Evolutionary conservation across 2,888 invertebrate species (phyloP), one percentile per base, ranked within the genome.

Genomic region (Heteromyza rotundicornis): DNA sequence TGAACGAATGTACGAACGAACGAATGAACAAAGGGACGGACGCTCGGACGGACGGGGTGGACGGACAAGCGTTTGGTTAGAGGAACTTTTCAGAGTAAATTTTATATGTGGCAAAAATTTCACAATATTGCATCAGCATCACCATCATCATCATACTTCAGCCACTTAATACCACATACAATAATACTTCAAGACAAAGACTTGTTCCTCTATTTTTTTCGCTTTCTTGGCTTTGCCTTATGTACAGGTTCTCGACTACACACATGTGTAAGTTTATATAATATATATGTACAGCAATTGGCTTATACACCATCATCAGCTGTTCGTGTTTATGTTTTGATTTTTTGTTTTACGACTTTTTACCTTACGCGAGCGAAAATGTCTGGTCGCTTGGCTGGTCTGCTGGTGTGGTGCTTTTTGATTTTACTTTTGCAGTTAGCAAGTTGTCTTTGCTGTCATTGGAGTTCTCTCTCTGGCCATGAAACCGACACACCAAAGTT

Each of bases 271-370:
- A 10, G 40, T n/a, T 3, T 40, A 40, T 40, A 40, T 40, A 40
- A 32, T 5, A 32, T 32, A 12, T 12, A 32, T 12, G 7, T 32
- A 32, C 32, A 5, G 5, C 32, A 32, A 12, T n/a, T 40, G n/a
- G n/a, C 16, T 40, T 10, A 2, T 40, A 40, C 47, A 17, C 40
- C 51, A 44, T 50, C 69, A 73, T 74, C 77, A 77, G 74, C 76
- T 75, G 77, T 76, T 77, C 50, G 23, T 70, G 70, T 75, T 75
- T 71, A 72, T 73, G 65, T 68, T 69, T 71, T 67, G 67, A 64
- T 60, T 62, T 62, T 64, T 67, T 67, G 57, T 60, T 64, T 67
- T 57, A 5, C 27, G n/a, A n/a, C 57, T 61, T 57, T 58, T 67
- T 53, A 58, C 27, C 27, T 27, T 27, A 10, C 5, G 7, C 27